Evolutionary conservation across 2,113 vertebrate genomes (phyloP), one percentile per base, ranked within the genome.

Genomic region (Nycticebus coucang): DNA sequence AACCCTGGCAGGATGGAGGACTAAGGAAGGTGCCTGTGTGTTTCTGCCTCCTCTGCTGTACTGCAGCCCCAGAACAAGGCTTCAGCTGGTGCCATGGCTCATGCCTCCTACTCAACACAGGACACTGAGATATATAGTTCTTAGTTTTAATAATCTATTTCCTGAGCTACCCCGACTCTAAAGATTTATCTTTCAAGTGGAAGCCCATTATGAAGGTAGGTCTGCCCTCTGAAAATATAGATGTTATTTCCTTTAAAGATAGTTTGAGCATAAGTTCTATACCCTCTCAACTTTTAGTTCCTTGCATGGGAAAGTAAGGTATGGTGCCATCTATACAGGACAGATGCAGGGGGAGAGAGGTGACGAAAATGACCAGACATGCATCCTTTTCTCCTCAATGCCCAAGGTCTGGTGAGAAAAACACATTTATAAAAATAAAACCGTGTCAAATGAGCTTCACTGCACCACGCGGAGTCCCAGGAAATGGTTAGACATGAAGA

Each of bases 391-490:
- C n/a, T 45, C 89, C 28, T 57, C 10, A 26, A 41, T 35, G 6
- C 14, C 60, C 60, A 71, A 13, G 15, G 7, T 14, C 35, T 68
- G 37, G 37, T 35, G 89, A 37, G 74, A 64, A 77, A 60, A 28
- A 82, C 0, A 62, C 9, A 41, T 26, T 4, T 24, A 69, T 79
- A 66, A 82, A 82, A 89, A 72, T n/a, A 66, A 90, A 41, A 53
- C 22, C 18, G 14, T 0, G 2, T 37, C 53, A 77, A 68, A 17
- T 17, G 18, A 45, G 5, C 64, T 50, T 80, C 18, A 2, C 26
- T n/a, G 0, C 53, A 78, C 21, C 26, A 0, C 3, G 5, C n/a
- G 21, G n/a, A 55, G 45, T 5, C 19, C 13, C 8, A 3, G 87
- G 22, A 57, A 57, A 55, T 55, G 33, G 18, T 18, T 50, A 37